phyloP scores from a whole-genome alignment of 2,113 vertebrate genomes.

The Symphodus melops region DNA sequence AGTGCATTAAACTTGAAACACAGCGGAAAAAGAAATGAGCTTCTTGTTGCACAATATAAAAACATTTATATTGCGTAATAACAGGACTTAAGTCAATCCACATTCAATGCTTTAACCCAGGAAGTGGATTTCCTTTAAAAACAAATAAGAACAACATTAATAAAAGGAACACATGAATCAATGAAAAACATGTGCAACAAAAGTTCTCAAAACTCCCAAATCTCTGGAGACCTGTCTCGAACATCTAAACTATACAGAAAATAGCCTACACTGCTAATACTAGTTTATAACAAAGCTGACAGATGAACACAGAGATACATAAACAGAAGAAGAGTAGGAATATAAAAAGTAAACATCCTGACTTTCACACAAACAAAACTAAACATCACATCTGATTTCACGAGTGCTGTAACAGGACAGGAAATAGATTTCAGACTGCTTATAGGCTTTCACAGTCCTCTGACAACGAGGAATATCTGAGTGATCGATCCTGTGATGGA shows the following conservation, averaged over 20 bases:
- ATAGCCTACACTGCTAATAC: slow-evolving; percentile 35
- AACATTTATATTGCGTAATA: slow-evolving; percentile 34
- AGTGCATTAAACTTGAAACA: slow-evolving; percentile 52
- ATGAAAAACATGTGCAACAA: slow-evolving; percentile 46
- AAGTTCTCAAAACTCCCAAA: slow-evolving; percentile 52
- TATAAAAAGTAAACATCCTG: slow-evolving; percentile 87
- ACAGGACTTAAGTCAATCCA: slow-evolving; percentile 54
- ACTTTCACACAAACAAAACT: slow-evolving; percentile 82
- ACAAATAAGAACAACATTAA: slow-evolving; percentile 50
- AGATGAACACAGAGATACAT: slow-evolving; percentile 60
- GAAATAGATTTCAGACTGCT: slow-evolving; percentile 45
- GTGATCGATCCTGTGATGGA: slow-evolving; percentile 2
- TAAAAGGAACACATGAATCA: slow-evolving; percentile 45
- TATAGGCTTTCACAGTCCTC: slow-evolving; percentile 32
- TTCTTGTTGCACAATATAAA: slow-evolving; percentile 55
- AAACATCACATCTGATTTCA: slow-evolving; percentile 85
- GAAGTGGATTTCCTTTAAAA: slow-evolving; percentile 43
- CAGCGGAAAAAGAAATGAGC: slow-evolving; percentile 49
- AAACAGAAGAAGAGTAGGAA: slow-evolving; percentile 75
- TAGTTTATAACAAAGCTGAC: slow-evolving; percentile 51
- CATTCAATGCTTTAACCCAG: slow-evolving; percentile 46
- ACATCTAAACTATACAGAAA: slow-evolving; percentile 45
- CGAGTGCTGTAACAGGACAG: slow-evolving; percentile 81
- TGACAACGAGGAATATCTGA: slow-evolving; percentile 41
- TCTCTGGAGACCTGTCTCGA: slow-evolving; percentile 40